Evolutionary conservation across 2,888 invertebrate species (phyloP).

Genomic region (Drosophila macrospina): DNA sequence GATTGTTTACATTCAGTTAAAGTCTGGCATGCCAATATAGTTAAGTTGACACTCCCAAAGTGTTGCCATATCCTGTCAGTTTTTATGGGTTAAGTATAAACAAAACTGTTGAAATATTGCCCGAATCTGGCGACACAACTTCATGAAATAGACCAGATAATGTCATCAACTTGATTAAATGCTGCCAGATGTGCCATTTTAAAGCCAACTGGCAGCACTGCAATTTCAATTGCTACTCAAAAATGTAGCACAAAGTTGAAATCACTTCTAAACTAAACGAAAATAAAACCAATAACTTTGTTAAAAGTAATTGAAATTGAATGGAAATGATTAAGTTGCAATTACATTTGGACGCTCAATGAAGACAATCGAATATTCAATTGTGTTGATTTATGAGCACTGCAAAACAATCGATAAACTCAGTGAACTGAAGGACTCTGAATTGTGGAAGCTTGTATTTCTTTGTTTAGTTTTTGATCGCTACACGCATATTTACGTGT

Average conservation of each 20-base stretch:
- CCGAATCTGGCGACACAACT: not conserved
- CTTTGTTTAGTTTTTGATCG: conserved; percentile 30
- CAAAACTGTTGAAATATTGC: not conserved
- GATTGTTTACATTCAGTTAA: too few species aligned
- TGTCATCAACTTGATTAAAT: not conserved
- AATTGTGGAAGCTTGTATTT: not conserved
- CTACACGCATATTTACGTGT: conserved; percentile 37
- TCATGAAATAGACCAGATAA: not conserved
- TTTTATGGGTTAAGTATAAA: too few species aligned
- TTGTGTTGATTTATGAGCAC: not conserved
- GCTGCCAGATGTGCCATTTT: not conserved
- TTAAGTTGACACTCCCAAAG: too few species aligned
- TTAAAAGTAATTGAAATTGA: conserved; percentile 3
- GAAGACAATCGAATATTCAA: conserved; percentile 10
- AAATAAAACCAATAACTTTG: not conserved
- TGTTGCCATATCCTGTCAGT: too few species aligned
- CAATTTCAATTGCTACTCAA: not conserved
- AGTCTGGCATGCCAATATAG: too few species aligned
- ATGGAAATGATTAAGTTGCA: not conserved
- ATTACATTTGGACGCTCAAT: conserved; percentile 1
- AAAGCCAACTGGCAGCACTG: not conserved
- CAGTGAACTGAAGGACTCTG: conserved; percentile 6
- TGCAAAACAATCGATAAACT: conserved; percentile 28
- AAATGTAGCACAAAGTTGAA: not conserved
- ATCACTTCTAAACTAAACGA: not conserved